Evolutionary conservation across 23 tunicate genomes (phyloP).

Genomic region (Oikopleura dioica): DNA sequence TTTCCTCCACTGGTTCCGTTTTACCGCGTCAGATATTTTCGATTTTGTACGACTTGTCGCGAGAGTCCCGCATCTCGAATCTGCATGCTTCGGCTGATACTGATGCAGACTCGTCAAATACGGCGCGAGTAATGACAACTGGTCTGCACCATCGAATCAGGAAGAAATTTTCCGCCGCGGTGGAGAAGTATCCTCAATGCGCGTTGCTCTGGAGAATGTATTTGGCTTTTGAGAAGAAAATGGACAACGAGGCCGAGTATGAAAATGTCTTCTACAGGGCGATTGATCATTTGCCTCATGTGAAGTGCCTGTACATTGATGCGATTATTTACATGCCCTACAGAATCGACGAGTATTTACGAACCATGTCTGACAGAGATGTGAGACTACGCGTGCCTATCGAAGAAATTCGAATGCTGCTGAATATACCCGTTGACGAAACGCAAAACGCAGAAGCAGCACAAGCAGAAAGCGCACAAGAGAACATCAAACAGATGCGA

Average conservation of each 20-base stretch:
- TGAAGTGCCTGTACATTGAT: neutral
- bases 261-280: neutral
- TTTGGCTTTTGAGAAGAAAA: neutral
- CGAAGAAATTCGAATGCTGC: neutral
- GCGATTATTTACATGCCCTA: neutral
- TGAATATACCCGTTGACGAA: neutral
- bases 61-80: neutral
- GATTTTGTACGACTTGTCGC: neutral
- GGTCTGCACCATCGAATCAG: neutral
- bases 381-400: neutral
- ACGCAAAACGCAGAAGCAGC: neutral
- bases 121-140: neutral
- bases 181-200: neutral
- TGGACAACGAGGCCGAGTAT: neutral
- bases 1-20: neutral
- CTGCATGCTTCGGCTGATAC: neutral
- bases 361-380: neutral
- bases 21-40: neutral
- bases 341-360: neutral
- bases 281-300: neutral
- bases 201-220: neutral
- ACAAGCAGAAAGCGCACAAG: too few species aligned
- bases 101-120: neutral
- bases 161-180: neutral
- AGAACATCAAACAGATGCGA: too few species aligned